Evolutionary conservation across 2,113 vertebrate species (phyloP).

Genomic region (Guaruba guarouba): DNA sequence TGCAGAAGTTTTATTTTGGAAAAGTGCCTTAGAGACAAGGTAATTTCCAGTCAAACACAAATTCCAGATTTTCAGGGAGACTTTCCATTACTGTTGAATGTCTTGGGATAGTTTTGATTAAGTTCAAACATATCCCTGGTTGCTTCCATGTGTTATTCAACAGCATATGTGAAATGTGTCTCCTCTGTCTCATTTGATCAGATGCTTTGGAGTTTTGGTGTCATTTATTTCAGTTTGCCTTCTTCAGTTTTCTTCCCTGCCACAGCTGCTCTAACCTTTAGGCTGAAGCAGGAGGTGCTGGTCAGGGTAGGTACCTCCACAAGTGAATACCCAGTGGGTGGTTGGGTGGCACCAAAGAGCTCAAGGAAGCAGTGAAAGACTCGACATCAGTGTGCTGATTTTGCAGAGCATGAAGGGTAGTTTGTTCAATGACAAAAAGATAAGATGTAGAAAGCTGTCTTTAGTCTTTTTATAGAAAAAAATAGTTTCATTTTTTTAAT

Average conservation of each 20-base stretch:
- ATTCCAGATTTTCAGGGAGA: background rate
- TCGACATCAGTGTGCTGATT: background rate
- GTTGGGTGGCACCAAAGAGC: background rate
- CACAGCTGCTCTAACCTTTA: background rate
- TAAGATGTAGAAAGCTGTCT: constrained; percentile 12
- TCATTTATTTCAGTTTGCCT: background rate
- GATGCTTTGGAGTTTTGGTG: background rate
- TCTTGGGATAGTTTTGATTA: background rate
- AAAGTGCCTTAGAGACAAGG: background rate
- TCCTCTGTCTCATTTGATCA: background rate
- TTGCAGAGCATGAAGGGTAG: background rate
- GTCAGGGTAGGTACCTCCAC: background rate
- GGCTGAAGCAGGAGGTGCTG: background rate
- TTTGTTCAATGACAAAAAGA: constrained; percentile 10
- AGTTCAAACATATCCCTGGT: background rate
- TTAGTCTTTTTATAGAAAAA: constrained; percentile 33
- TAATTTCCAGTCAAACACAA: background rate
- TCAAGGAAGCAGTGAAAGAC: background rate
- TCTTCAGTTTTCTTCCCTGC: background rate
- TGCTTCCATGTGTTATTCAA: constrained; percentile 27
- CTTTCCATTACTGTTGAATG: background rate
- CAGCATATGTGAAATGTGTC: constrained; percentile 10
- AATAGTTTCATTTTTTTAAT: background rate
- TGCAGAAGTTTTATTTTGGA: background rate
- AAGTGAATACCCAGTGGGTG: background rate